Conservation (phyloP, 2,113 vertebrate genomes). For the Fulica atra region DNA sequence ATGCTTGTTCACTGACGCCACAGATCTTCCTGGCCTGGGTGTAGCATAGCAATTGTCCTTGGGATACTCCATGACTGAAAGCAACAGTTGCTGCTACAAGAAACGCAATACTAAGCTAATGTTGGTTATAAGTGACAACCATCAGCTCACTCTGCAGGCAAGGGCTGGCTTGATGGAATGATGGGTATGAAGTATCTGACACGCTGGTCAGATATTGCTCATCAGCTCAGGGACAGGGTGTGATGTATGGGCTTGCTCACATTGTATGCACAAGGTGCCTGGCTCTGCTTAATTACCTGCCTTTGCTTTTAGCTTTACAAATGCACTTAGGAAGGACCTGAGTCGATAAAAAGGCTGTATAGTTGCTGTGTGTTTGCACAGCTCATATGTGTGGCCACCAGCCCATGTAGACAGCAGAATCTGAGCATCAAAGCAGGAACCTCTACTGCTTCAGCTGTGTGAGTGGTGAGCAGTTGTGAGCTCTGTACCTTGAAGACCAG, state of each 20-base stretch:
- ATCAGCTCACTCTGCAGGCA: not conserved
- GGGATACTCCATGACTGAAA: not conserved
- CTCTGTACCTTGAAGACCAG: not conserved
- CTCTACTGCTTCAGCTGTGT: fast-evolving
- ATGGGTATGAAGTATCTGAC: not conserved
- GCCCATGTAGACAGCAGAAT: not conserved
- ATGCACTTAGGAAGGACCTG: fast-evolving
- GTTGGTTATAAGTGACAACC: not conserved
- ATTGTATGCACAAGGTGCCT: not conserved
- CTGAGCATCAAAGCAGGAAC: not conserved
- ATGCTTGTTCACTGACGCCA: not conserved
- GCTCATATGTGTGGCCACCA: fast-evolving
- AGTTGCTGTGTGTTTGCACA: fast-evolving
- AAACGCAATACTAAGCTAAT: not conserved
- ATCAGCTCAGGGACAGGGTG: not conserved
- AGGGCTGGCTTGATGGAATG: not conserved
- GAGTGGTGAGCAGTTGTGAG: not conserved
- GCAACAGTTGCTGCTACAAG: not conserved
- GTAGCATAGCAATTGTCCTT: not conserved
- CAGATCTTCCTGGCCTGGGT: not conserved
- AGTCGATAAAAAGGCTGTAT: not conserved
- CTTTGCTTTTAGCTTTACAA: not conserved
- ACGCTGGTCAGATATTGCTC: not conserved
- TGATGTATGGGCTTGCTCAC: not conserved
- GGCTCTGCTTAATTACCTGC: not conserved